These are phyloP conservation scores for Zaprionus obscuricornis DNA, from an alignment of 2,888 invertebrate species.

Conservation along the genomic window DNA sequence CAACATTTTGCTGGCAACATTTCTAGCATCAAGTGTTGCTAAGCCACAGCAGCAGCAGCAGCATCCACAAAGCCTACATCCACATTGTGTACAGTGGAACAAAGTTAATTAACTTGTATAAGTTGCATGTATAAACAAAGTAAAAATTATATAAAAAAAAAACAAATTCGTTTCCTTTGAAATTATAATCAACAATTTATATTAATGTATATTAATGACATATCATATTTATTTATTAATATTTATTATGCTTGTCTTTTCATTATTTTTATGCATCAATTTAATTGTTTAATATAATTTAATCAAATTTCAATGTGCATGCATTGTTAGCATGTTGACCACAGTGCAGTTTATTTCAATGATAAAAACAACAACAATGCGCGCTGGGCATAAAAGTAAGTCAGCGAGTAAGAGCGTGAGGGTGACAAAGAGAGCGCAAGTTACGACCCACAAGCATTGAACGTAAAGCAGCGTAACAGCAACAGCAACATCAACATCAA, in stretches of 20 bases:
- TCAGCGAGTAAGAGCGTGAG: constrained; percentile 23
- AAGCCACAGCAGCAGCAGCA: constrained; percentile 20
- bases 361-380: constrained; percentile 5
- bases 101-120: too few species aligned
- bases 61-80: constrained; percentile 55
- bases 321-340: too few species aligned
- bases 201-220: too few species aligned
- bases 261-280: too few species aligned
- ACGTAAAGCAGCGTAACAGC: too few species aligned
- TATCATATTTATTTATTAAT: too few species aligned
- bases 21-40: constrained; percentile 34
- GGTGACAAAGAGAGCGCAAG: constrained; percentile 33
- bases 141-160: too few species aligned
- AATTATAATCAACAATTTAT: too few species aligned
- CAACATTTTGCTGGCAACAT: constrained; percentile 27
- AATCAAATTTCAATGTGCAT: not conserved
- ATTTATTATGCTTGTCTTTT: too few species aligned
- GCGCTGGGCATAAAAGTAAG: constrained; percentile 17
- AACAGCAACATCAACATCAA: constrained; percentile 7
- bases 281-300: not conserved
- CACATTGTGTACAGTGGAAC: constrained; percentile 37
- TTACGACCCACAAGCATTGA: constrained; percentile 40
- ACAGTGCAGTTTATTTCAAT: constrained; percentile 28
- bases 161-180: too few species aligned
- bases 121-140: not conserved